Evolutionary conservation across 2,797 vertebrate genomes (phyloP).

Genomic region (Apogon hyalosoma): DNA sequence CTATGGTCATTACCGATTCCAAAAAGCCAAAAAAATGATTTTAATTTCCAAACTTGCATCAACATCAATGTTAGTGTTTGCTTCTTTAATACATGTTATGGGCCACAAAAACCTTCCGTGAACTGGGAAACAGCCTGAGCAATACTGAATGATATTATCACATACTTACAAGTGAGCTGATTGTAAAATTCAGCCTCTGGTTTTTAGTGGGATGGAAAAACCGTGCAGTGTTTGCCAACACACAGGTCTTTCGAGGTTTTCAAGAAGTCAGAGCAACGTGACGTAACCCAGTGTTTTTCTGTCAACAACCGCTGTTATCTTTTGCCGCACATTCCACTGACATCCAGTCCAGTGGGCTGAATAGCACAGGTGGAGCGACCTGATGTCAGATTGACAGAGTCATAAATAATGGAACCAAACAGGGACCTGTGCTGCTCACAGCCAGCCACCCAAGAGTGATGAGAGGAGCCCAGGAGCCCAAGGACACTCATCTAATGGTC

Average conservation of each 20-base stretch:
- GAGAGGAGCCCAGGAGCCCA: constrained; percentile 72
- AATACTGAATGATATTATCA: background rate
- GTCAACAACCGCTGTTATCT: constrained; percentile 56
- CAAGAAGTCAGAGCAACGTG: constrained; percentile 30
- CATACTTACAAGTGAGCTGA: background rate
- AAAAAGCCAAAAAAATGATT: too few relatives aligned
- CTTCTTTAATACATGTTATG: background rate
- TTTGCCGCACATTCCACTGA: constrained; percentile 50
- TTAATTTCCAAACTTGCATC: too few relatives aligned
- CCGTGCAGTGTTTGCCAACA: constrained; percentile 2
- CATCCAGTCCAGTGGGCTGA: constrained; percentile 50
- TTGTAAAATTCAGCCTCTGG: constrained; percentile 19
- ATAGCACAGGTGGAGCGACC: constrained; percentile 64
- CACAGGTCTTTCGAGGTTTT: background rate
- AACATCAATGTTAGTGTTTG: too few relatives aligned
- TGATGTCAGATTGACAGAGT: constrained; percentile 71
- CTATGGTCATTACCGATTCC: too few relatives aligned
- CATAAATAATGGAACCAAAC: constrained; percentile 75
- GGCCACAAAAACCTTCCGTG: background rate
- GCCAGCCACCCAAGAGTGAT: constrained; percentile 68
- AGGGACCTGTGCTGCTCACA: constrained; percentile 56
- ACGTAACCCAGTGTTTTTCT: constrained; percentile 42
- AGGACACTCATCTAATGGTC: constrained; percentile 79
- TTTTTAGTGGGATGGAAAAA: constrained; percentile 18
- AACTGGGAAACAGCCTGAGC: background rate